phyloP scores from a whole-genome alignment of 1,140 invertebrate genomes.

The Oppia nitens region DNA sequence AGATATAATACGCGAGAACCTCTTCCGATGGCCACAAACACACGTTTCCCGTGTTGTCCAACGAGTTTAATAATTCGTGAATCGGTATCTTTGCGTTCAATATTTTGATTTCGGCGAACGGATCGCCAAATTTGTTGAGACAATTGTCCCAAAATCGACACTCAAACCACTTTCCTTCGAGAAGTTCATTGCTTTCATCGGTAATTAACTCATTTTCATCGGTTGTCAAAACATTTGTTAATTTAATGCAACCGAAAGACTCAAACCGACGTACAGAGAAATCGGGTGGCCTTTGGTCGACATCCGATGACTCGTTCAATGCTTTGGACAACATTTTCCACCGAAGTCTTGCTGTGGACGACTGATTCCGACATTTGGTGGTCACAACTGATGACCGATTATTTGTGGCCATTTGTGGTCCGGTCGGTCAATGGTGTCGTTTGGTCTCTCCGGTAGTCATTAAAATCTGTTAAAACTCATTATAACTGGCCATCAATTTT shows the following conservation, averaged over 20 bases:
- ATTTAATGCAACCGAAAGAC: background rate
- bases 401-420: no score
- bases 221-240: no score
- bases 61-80: slow-evolving; percentile 45
- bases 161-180: slow-evolving; percentile 9
- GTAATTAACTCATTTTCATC: no score
- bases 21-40: slow-evolving; percentile 81
- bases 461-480: no score
- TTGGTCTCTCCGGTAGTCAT: no score
- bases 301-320: background rate
- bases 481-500: no score
- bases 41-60: slow-evolving; percentile 80
- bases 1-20: slow-evolving; percentile 52
- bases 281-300: background rate
- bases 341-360: background rate
- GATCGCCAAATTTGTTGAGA: background rate
- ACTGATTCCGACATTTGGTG: background rate
- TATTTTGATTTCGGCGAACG: slow-evolving; percentile 12
- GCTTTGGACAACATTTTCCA: background rate
- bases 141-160: slow-evolving; percentile 3
- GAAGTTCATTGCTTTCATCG: slow-evolving; percentile 7
- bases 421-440: no score
- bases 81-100: slow-evolving; percentile 19
- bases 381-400: background rate
- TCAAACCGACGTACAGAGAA: background rate